Evolutionary conservation across 2,113 vertebrate genomes (phyloP), one percentile per base, ranked within the genome.

Genomic region (Onychostoma macrolepis): DNA sequence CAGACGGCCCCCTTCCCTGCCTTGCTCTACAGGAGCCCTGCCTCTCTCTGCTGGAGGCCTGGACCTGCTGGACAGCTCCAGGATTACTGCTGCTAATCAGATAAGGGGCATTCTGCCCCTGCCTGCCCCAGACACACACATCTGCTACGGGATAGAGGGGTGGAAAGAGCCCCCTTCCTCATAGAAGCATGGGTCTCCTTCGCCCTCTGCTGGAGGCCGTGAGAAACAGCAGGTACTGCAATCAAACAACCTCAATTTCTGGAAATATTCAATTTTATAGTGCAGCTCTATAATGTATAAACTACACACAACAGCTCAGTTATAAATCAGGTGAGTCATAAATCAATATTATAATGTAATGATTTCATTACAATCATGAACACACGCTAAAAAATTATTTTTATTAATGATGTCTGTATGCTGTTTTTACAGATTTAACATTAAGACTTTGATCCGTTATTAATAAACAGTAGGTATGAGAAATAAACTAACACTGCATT

Each of bases 51-150:
- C 87, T 86, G 94, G 94, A 93, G 95, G 94, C 95, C 93, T 93
- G 95, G 96, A 94, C 95, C 91, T 89, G 91, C 92, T 92, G 93
- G 94, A 95, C 95, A 95, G 93, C 96, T 95, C 94, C 88, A 93
- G 97, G 97, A 97, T 97, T 96, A 97, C 94, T 92, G 94, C 95
- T 94, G 96, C 96, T 96, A 96, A 97, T 97, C 96, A 96, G 96
- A 97, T 96, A 96, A 91, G 93, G 93, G 94, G 94, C 96, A 90
- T 92, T 94, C 95, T 93, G 89, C 92, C 93, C 93, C 91, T 78
- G 80, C 92, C 91, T 86, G 91, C 90, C 92, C 92, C 94, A 91
- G 93, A 92, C 94, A 92, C 92, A 92, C 91, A 79, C 86, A 80
- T 95, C 94, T 93, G 93, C 93, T 95, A 90, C 71, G 90, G 92